These are phyloP conservation scores for Lacerta viridis DNA, from an alignment of 2,797 vertebrate genomes.

Conservation along the genomic window DNA sequence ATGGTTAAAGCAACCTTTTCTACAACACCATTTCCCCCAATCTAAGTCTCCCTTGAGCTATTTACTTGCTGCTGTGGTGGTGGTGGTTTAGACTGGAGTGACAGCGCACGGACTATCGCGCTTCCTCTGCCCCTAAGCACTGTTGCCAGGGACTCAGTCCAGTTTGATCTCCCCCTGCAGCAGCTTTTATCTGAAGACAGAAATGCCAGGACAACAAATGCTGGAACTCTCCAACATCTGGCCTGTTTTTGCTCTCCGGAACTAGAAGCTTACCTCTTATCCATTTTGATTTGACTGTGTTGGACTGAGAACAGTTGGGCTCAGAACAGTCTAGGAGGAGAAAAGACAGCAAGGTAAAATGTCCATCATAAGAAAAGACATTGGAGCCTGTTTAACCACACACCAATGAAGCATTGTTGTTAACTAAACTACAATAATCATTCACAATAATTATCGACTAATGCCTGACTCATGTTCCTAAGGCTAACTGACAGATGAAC, in stretches of 20 bases:
- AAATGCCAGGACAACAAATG: neutral
- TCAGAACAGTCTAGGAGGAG: neutral
- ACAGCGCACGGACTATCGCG: neutral
- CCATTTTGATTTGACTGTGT: neutral
- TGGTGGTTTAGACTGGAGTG: neutral
- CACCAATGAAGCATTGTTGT: neutral
- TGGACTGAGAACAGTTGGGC: neutral
- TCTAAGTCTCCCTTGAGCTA: neutral
- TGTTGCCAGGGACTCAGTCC: neutral
- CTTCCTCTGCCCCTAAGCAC: too few relatives aligned
- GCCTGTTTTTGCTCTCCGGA: neutral
- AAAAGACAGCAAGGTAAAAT: neutral
- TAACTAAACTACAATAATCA: neutral
- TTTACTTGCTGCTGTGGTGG: neutral
- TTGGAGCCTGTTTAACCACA: neutral
- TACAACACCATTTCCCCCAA: neutral
- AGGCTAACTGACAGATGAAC: too few relatives aligned
- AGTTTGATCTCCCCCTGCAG: neutral
- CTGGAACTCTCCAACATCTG: neutral
- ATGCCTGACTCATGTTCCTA: too few relatives aligned
- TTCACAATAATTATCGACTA: too few relatives aligned
- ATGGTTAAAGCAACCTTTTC: neutral
- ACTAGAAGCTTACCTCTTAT: slow-evolving; percentile 4
- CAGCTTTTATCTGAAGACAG: neutral
- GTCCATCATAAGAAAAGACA: neutral